Evolutionary conservation across 1,140 invertebrate genomes (phyloP).

Genomic region (Potamilus streckersoni): DNA sequence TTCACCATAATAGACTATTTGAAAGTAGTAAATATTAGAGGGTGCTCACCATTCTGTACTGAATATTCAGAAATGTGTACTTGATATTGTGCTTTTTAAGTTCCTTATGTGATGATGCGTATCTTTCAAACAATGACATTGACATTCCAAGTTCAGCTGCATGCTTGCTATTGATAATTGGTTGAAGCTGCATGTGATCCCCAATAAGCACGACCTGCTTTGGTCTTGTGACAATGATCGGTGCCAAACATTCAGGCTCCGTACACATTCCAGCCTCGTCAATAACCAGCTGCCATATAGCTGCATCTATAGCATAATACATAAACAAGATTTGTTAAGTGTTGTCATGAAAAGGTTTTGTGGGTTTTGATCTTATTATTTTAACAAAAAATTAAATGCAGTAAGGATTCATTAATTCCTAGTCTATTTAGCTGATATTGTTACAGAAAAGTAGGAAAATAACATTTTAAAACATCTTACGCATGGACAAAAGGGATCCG

Average conservation of each 20-base stretch:
- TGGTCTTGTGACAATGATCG: not conserved
- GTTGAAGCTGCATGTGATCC: not conserved
- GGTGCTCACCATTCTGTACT: not conserved
- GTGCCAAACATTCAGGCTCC: slow-evolving; percentile 1
- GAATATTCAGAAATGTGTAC: not conserved
- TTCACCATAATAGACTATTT: too few species aligned
- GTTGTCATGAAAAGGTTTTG: too few species aligned
- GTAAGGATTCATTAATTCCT: too few species aligned
- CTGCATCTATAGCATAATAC: not conserved
- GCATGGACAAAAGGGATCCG: too few species aligned
- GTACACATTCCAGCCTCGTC: slow-evolving; percentile 3
- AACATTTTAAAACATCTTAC: too few species aligned
- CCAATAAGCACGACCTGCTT: not conserved
- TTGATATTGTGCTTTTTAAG: not conserved
- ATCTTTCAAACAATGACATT: not conserved
- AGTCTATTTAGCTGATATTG: too few species aligned
- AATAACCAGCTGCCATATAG: not conserved
- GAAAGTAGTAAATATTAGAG: too few species aligned
- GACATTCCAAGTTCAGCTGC: not conserved
- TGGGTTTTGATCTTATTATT: too few species aligned
- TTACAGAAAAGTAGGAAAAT: too few species aligned
- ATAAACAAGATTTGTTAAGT: too few species aligned
- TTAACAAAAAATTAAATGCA: too few species aligned
- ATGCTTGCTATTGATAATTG: not conserved
- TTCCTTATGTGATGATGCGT: not conserved